phyloP scores from a whole-genome alignment of 2,797 vertebrate species.

The Pseudochromis fuscus region DNA sequence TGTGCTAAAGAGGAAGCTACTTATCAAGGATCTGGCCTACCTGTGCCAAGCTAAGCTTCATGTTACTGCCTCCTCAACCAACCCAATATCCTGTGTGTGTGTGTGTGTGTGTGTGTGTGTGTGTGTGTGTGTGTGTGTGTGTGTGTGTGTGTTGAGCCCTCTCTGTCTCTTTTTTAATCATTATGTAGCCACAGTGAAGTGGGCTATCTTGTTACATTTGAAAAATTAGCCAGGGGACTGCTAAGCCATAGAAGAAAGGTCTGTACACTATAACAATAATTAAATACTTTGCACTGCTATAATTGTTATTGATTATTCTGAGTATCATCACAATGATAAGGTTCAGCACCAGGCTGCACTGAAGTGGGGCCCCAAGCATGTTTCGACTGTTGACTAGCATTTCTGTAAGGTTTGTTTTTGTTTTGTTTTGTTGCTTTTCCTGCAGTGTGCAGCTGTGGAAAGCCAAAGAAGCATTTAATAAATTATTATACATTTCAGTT shows the following conservation, averaged over 20 bases:
- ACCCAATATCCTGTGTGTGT: slow-evolving; percentile 87
- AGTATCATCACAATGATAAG: slow-evolving; percentile 9
- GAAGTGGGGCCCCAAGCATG: neutral
- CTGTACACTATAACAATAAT: slow-evolving; percentile 31
- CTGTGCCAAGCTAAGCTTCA: slow-evolving; percentile 91
- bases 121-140: neutral
- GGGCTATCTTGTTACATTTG: slow-evolving; percentile 6
- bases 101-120: slow-evolving; percentile 20
- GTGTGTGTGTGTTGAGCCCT: neutral
- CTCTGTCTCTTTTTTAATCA: slow-evolving; percentile 17
- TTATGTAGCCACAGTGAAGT: slow-evolving; percentile 6
- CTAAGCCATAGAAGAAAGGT: neutral
- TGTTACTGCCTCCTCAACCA: slow-evolving; percentile 88
- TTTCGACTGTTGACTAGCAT: neutral
- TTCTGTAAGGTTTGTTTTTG: neutral
- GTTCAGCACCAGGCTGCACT: slow-evolving; percentile 11
- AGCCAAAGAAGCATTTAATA: neutral
- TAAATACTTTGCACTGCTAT: slow-evolving; percentile 21
- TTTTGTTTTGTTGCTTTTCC: neutral
- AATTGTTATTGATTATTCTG: slow-evolving; percentile 44
- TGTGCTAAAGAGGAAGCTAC: slow-evolving; percentile 92
- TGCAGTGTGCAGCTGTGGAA: neutral
- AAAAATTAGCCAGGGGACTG: slow-evolving; percentile 20
- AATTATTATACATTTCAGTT: slow-evolving; percentile 2
- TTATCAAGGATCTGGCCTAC: slow-evolving; percentile 94